These are phyloP conservation scores for Acipenser transmontanus DNA, from an alignment of 2,797 vertebrate species.

Conservation along the genomic window DNA sequence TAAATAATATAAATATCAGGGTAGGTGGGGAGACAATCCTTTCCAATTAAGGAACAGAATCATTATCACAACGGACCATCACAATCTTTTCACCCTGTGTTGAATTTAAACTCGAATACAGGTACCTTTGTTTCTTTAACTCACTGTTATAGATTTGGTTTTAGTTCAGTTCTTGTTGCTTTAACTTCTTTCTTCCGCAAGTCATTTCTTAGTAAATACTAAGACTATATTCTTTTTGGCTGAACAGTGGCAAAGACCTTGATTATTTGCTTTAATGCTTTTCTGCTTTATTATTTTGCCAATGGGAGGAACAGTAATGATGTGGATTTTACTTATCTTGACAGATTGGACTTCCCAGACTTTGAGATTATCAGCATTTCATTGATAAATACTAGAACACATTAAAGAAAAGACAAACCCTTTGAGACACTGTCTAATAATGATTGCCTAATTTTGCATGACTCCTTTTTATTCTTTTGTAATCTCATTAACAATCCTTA, in stretches of 20 bases:
- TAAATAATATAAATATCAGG: too few species aligned
- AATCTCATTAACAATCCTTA: slow-evolving; percentile 64
- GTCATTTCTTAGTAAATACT: background rate
- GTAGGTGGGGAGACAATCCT: too few species aligned
- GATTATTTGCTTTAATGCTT: slow-evolving; percentile 1
- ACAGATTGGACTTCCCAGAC: background rate
- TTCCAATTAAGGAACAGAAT: too few species aligned
- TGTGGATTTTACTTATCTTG: slow-evolving; percentile 8
- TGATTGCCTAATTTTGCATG: background rate
- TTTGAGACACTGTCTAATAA: slow-evolving; percentile 1
- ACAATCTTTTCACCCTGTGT: slow-evolving; percentile 60
- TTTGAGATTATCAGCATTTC: slow-evolving; percentile 1
- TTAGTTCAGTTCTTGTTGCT: background rate
- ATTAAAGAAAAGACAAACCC: slow-evolving; percentile 1
- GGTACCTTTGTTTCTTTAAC: background rate
- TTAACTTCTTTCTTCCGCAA: background rate
- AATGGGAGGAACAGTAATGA: slow-evolving; percentile 3
- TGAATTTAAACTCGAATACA: too few species aligned
- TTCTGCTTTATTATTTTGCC: slow-evolving; percentile 5
- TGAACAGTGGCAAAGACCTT: background rate
- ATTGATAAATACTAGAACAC: slow-evolving; percentile 3
- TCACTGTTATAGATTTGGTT: background rate
- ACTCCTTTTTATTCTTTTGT: slow-evolving; percentile 55
- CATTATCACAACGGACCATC: slow-evolving; percentile 29
- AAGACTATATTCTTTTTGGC: background rate